A percentile compares a stretch with the other conserved stretches of the same genome.
These are phyloP conservation scores for Mellivora capensis DNA, from an alignment of 2,113 vertebrate species.

Conservation along the genomic window DNA sequence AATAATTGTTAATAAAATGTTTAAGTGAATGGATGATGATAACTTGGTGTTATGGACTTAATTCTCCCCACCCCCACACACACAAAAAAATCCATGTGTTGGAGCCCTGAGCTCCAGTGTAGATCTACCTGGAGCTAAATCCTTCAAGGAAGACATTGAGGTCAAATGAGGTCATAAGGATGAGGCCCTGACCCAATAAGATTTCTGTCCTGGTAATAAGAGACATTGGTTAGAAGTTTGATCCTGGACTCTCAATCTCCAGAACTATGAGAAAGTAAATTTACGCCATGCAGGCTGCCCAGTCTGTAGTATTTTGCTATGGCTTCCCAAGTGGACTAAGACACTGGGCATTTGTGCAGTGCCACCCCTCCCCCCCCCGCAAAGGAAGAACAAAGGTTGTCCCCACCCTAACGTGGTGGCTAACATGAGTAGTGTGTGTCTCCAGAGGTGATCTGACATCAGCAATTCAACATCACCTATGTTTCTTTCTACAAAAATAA, in stretches of 20 bases:
- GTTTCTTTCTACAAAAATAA: not conserved
- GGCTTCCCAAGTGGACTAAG: not conserved
- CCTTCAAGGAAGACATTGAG: not conserved
- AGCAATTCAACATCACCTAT: not conserved
- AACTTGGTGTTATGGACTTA: not conserved
- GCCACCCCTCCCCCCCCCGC: rapidly evolving
- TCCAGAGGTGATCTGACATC: not conserved
- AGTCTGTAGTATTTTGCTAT: too few species aligned
- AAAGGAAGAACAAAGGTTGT: too few species aligned
- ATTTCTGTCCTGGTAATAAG: not conserved
- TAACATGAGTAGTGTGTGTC: too few species aligned
- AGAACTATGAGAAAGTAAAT: not conserved
- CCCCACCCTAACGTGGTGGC: rapidly evolving
- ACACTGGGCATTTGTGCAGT: not conserved
- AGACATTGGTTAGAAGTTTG: too few species aligned
- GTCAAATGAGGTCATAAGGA: not conserved
- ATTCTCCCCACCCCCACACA: too few species aligned
- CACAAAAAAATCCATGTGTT: not conserved
- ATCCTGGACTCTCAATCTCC: not conserved
- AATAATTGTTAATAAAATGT: not conserved
- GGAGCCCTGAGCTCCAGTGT: not conserved
- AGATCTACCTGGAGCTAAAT: too few species aligned
- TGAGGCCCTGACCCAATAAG: not conserved
- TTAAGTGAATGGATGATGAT: not conserved
- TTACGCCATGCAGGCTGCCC: not conserved